Base-by-base conservation (phyloP, 37 sponge, comb jelly and placozoan genomes). In the Petrosia ficiformis region DNA sequence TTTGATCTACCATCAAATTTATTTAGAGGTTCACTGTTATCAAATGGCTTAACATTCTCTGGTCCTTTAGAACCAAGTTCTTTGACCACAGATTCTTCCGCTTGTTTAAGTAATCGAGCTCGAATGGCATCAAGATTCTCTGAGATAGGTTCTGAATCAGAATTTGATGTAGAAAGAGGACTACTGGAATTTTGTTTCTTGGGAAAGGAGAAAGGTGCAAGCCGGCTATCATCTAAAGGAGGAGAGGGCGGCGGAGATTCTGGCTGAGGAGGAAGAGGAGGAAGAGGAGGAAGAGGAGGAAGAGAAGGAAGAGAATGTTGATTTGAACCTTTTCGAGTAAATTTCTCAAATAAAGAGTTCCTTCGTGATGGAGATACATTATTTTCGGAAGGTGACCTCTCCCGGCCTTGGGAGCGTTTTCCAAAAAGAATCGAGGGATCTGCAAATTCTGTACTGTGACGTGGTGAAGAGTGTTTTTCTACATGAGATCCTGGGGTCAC, bases 151-250 rank as follows among this genome's bases (percentile, higher is more conserved):
- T 48, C 54, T 14, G 14, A 8, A 19, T 14, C 54, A 48, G 14
- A 8, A 48, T 48, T 26, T 48, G 48, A 44, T 5, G 22, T 3
- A 56, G 3, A 22, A 10, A 8, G 21, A 25, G 29, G 65, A 64
- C 65, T 29, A 54, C 21, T 54, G 57, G n/a, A n/a, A 16, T 54
- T 16, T 22, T 21, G 21, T 22, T 21, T 22, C 16, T 22, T 16
- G 57, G 70, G 70, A n/a, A n/a, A 43, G 39, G 70, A n/a, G 70
- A n/a, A 43, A n/a, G 70, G 39, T 40, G 21, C 21, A 54, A 21
- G 21, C 21, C 16, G 57, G 21, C 16, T 22, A 21, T 22, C 8
- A 10, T 10, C 11, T 11, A 19, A 8, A 64, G 11, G n/a, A 10
- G 30, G 11, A 10, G 11, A 24, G 66, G 11, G 66, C 25, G 11